phyloP scores from a whole-genome alignment of 2,888 invertebrate species.

The Rhyacophila evoluta region DNA sequence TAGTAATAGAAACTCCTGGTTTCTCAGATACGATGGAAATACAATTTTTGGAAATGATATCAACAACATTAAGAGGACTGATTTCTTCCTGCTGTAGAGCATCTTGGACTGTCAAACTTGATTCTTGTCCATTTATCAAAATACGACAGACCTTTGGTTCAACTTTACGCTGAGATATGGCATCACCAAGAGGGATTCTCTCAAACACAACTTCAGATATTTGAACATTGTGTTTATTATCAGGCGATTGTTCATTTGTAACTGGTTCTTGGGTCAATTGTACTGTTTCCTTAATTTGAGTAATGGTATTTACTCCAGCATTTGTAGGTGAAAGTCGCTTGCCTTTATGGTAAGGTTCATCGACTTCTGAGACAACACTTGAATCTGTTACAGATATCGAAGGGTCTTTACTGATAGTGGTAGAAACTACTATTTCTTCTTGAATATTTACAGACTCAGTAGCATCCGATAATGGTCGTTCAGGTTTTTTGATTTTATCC shows the following conservation, averaged over 20 bases:
- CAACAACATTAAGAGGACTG: constrained; percentile 75
- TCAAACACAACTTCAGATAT: constrained; percentile 58
- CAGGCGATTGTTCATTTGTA: constrained; percentile 27
- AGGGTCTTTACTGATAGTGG: constrained; percentile 28
- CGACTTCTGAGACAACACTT: neutral
- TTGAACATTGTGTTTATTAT: constrained; percentile 41
- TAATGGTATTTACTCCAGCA: neutral
- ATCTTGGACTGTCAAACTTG: constrained; percentile 75
- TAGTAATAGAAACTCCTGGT: constrained; percentile 66
- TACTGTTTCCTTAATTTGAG: neutral
- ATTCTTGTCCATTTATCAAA: constrained; percentile 72
- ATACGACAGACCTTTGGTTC: constrained; percentile 76
- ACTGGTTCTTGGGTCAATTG: neutral
- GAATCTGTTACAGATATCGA: neutral
- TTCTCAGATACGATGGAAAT: constrained; percentile 72
- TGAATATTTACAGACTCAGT: constrained; percentile 59
- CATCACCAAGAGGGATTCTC: constrained; percentile 72
- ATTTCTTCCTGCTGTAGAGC: constrained; percentile 79
- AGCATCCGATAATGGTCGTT: constrained; percentile 54
- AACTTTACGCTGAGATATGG: constrained; percentile 75
- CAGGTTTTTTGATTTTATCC: neutral
- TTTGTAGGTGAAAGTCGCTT: neutral
- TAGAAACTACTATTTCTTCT: constrained; percentile 67
- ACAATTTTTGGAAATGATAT: constrained; percentile 75
- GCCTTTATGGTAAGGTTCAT: neutral